Evolutionary conservation across 2,113 vertebrate genomes (phyloP).

Genomic region (Oceanites oceanicus): DNA sequence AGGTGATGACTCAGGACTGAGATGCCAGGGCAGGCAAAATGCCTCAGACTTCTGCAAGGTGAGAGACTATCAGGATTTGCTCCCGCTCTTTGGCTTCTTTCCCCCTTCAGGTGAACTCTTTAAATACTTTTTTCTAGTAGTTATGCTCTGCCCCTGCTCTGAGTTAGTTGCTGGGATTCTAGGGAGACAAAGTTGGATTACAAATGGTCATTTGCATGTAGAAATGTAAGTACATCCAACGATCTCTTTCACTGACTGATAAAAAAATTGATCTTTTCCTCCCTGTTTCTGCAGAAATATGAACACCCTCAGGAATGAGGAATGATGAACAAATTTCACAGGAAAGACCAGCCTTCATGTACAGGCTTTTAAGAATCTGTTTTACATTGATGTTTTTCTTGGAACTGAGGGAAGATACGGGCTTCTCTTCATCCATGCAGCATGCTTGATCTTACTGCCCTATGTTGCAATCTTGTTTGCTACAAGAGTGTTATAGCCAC

Average conservation of each 20-base stretch:
- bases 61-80: background rate
- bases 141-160: background rate
- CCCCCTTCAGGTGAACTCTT: background rate
- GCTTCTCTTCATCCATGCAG: background rate
- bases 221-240: background rate
- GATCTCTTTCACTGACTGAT: background rate
- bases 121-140: background rate
- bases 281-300: background rate
- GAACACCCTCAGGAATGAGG: background rate
- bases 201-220: background rate
- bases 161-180: background rate
- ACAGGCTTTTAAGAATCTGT: background rate
- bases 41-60: background rate
- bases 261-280: background rate
- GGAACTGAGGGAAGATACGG: fast-evolving
- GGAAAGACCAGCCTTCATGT: background rate
- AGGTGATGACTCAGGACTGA: background rate
- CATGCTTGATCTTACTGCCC: background rate
- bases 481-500: background rate
- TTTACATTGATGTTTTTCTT: background rate
- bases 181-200: background rate
- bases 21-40: background rate
- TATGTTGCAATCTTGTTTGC: background rate
- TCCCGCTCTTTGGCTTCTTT: background rate
- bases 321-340: background rate